A percentile compares a stretch with the other conserved stretches of the same genome.
These are phyloP conservation scores for Tadarida brasiliensis DNA, from an alignment of 2,797 vertebrate species.

Conservation along the genomic window DNA sequence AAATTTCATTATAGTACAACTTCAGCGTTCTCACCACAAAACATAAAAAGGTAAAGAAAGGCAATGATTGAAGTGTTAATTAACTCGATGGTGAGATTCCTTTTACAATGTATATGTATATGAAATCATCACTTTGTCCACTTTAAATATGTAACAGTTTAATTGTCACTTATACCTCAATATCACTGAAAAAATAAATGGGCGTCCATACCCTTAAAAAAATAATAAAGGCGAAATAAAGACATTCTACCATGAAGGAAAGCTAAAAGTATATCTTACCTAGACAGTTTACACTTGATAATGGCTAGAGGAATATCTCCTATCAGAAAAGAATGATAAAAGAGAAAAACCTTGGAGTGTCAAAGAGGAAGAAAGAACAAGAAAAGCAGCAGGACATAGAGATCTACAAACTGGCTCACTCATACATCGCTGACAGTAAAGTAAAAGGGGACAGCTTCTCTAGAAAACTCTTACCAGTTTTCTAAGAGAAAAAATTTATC, in stretches of 20 bases:
- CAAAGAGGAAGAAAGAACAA: conserved; percentile 23
- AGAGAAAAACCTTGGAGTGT: background rate
- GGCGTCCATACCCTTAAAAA: background rate
- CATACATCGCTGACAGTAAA: background rate
- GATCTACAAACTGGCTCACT: background rate
- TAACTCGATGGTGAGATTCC: background rate
- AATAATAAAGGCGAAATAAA: background rate
- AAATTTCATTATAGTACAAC: background rate
- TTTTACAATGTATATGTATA: background rate
- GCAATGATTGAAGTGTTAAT: background rate
- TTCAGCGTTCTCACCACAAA: background rate
- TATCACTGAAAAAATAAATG: background rate
- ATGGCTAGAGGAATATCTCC: background rate
- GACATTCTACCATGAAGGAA: background rate
- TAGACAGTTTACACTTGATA: background rate
- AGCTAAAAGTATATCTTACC: background rate
- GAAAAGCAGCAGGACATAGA: background rate
- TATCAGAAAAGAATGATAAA: background rate
- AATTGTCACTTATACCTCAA: background rate
- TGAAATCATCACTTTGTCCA: background rate
- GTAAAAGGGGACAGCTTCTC: background rate
- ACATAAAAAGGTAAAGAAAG: background rate
- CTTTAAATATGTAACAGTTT: background rate
- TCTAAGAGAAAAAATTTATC: no score
- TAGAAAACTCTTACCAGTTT: background rate